Evolutionary conservation across 2,888 invertebrate genomes (phyloP).

Genomic region (Eustalomyia histrio): DNA sequence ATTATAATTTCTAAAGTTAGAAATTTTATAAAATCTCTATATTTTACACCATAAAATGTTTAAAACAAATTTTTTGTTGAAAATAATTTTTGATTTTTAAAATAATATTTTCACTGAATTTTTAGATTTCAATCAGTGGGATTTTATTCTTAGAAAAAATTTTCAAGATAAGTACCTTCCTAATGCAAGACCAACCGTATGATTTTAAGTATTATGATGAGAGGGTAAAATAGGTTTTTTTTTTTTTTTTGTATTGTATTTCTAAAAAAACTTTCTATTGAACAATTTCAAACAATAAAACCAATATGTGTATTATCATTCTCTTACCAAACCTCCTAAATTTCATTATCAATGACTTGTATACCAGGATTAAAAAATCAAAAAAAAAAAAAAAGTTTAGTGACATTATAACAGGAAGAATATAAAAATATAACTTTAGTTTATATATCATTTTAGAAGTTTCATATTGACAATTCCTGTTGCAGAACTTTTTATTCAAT

Average conservation of each 20-base stretch:
- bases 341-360: conserved; percentile 24
- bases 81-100: too few species aligned
- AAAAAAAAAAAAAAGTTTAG: conserved; percentile 14
- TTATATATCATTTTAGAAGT: conserved; percentile 43
- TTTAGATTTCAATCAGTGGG: too few species aligned
- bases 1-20: too few species aligned
- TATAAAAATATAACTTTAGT: conserved; percentile 27
- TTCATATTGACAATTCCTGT: conserved; percentile 38
- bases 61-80: too few species aligned
- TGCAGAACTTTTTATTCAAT: conserved; percentile 23
- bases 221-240: neutral
- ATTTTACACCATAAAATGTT: too few species aligned
- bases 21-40: too few species aligned
- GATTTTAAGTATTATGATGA: conserved; percentile 4
- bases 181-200: neutral
- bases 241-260: neutral
- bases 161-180: too few species aligned
- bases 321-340: neutral
- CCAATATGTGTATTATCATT: conserved; percentile 37
- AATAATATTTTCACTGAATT: too few species aligned
- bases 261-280: conserved; percentile 12
- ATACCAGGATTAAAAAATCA: conserved; percentile 10
- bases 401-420: conserved; percentile 43
- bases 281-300: conserved; percentile 39
- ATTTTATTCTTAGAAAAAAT: too few species aligned